phyloP scores from a whole-genome alignment of 1,140 invertebrate species.

The Anagrus nilaparvatae region DNA sequence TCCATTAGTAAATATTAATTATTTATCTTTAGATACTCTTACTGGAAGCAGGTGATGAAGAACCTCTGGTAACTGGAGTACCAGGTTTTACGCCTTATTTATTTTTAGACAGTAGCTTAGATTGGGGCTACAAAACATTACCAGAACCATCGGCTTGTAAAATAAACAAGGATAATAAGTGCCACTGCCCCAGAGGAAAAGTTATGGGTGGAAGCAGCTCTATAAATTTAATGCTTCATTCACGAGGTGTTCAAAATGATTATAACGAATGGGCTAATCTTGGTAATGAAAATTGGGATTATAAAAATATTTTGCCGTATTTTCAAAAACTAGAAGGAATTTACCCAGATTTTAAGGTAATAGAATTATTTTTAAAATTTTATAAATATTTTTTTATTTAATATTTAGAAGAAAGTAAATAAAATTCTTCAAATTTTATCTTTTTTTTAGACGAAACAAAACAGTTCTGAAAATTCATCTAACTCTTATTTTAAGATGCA shows the following conservation, averaged over 20 bases:
- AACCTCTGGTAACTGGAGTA: background rate
- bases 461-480: too few relatives aligned
- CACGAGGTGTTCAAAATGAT: conserved; percentile 5
- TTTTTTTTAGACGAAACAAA: too few relatives aligned
- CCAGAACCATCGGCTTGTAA: background rate
- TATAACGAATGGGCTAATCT: conserved; percentile 32
- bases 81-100: background rate
- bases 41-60: conserved; percentile 4
- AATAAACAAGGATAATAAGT: background rate
- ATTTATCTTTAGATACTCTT: conserved; percentile 1
- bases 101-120: background rate
- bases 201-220: conserved; percentile 11
- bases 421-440: too few relatives aligned
- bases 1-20: background rate
- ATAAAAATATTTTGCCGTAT: conserved; percentile 75
- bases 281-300: conserved; percentile 84
- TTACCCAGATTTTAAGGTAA: too few relatives aligned
- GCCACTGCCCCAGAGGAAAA: background rate
- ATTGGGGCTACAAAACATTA: conserved; percentile 5
- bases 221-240: conserved; percentile 3
- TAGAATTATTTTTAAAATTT: too few relatives aligned
- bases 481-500: too few relatives aligned
- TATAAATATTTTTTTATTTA: too few relatives aligned
- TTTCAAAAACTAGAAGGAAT: too few relatives aligned
- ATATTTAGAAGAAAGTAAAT: too few relatives aligned